Base-by-base conservation (phyloP, 1,140 invertebrate species). In the Calliopsis andreniformis region DNA sequence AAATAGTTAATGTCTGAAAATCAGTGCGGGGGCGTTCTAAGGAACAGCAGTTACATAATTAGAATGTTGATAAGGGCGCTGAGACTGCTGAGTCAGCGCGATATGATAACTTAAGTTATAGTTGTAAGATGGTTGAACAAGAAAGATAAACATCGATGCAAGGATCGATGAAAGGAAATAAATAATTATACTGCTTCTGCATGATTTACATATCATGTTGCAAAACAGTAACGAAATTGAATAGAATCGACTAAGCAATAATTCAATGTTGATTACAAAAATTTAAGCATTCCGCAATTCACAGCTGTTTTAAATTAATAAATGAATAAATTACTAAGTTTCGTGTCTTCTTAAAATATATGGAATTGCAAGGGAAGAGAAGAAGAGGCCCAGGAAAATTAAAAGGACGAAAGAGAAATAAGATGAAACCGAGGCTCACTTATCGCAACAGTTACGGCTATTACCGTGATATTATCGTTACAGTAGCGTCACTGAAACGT, bases 381-480 rank as follows among this genome's bases (percentile, higher is more conserved):
- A 39, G 35, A 10, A 10, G 35, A 10, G 10, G 3, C 25, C 23
- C 39, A 28, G 16, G n/a, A 47, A 16, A 12, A 32, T 28, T 16
- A 51, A 72, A 42, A n/a, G 1, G 18, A 28, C 18, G 51, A 43
- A 42, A 32, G n/a, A 51, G 45, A 35, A 51, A 39, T 23, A 28
- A 45, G 59, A 72, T 32, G 49, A 66, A 73, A 73, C 49, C 70
- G 45, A 18, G 70, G 39, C 61, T 42, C 61, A 62, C 56, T 75
- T 75, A 75, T 75, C 71, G 71, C 51, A 75, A 75, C 62, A 18
- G 71, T 75, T 75, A 75, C 71, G 43, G 16, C 62, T 61, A 39
- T 81, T 81, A 81, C 32, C 61, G 56, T 32, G 35, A 75, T 75
- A 81, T 81, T 69, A 64, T 66, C 30, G 68, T 76, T 82, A 80